Conservation (phyloP, 2,797 vertebrate genomes). For the Gila robusta region DNA sequence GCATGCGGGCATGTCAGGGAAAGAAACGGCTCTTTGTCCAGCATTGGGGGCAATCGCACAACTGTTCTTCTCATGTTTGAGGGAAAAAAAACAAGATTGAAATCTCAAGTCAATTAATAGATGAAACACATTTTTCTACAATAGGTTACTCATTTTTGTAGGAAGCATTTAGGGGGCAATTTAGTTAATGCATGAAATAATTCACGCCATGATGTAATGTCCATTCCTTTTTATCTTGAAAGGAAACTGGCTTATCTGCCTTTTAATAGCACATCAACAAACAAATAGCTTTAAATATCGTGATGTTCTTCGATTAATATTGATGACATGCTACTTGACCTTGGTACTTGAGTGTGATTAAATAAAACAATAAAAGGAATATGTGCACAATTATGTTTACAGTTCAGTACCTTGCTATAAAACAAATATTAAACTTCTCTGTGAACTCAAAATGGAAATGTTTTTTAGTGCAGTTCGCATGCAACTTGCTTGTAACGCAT, state of each 20-base stretch:
- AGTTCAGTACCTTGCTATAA: conserved; percentile 54
- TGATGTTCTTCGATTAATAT: conserved; percentile 73
- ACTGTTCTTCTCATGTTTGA: conserved; percentile 75
- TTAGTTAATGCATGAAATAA: conserved; percentile 77
- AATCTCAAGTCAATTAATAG: conserved; percentile 78
- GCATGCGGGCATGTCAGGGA: conserved; percentile 65
- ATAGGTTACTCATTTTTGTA: conserved; percentile 68
- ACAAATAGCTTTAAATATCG: conserved; percentile 79
- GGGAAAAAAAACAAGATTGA: conserved; percentile 72
- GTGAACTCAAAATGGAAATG: conserved; percentile 56
- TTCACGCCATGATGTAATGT: conserved; percentile 80
- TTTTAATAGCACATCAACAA: conserved; percentile 78
- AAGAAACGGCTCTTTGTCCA: conserved; percentile 69
- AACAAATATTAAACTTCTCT: conserved; percentile 55
- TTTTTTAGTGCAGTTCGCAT: conserved; percentile 46
- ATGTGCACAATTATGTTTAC: conserved; percentile 56
- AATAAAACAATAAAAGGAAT: conserved; percentile 65
- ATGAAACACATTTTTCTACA: conserved; percentile 79
- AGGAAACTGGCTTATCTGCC: conserved; percentile 75
- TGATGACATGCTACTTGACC: conserved; percentile 76
- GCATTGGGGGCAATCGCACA: conserved; percentile 69
- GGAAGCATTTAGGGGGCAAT: conserved; percentile 79
- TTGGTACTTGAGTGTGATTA: conserved; percentile 66
- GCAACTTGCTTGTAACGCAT: conserved; percentile 32
- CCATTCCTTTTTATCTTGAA: conserved; percentile 81